Evolutionary conservation across 1,140 invertebrate species (phyloP).

Genomic region (Homarus americanus): DNA sequence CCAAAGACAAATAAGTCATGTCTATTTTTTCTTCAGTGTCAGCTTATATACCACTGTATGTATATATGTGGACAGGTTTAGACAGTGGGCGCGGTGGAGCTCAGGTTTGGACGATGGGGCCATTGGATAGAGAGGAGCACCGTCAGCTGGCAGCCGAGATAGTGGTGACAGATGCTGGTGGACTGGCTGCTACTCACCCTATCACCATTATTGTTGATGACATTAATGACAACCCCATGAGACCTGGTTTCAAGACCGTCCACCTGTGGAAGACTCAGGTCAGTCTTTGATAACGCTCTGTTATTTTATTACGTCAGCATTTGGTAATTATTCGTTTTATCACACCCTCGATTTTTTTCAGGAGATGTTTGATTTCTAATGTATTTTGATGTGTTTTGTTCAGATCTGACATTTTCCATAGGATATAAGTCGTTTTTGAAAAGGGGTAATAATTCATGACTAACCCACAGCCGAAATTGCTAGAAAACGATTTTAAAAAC

Average conservation of each 20-base stretch:
- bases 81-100: slow-evolving; percentile 68
- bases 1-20: no score
- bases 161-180: slow-evolving; percentile 49
- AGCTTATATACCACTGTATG: no score
- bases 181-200: slow-evolving; percentile 33
- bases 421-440: no score
- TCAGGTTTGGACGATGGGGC: slow-evolving; percentile 38
- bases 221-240: slow-evolving; percentile 91
- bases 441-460: no score
- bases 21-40: no score
- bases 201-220: slow-evolving; percentile 97
- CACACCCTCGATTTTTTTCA: no score
- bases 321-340: no score
- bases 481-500: no score
- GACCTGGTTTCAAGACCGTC: slow-evolving; percentile 79
- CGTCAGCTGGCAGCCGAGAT: slow-evolving; percentile 50
- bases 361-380: no score
- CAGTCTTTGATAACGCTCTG: background rate
- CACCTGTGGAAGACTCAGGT: slow-evolving; percentile 77
- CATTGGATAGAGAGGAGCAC: slow-evolving; percentile 61
- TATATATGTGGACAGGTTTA: slow-evolving; percentile 28
- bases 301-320: background rate
- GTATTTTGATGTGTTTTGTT: no score
- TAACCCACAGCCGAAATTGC: no score
- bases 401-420: no score